Conservation (phyloP, 2,888 invertebrate genomes). For the Agrotis ipsilon region DNA sequence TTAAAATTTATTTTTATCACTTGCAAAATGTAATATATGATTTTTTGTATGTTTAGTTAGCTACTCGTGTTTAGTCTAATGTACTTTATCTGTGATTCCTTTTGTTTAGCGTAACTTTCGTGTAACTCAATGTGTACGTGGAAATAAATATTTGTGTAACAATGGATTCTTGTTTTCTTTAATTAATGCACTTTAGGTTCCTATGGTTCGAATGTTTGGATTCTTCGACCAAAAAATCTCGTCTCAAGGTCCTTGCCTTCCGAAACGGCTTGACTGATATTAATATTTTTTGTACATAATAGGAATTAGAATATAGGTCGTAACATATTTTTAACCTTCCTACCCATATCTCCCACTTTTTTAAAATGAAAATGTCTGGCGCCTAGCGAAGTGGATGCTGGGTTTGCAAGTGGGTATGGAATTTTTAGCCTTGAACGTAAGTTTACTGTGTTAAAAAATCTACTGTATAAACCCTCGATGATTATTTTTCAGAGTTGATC, state of each 20-base stretch:
- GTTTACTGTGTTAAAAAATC: background rate
- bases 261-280: no score
- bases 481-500: background rate
- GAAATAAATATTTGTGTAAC: conserved; percentile 88
- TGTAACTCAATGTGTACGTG: conserved; percentile 85
- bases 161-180: conserved; percentile 65
- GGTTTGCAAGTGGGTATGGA: no score
- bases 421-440: background rate
- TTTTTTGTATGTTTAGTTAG: conserved; percentile 59
- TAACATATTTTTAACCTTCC: no score
- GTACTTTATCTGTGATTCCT: conserved; percentile 89
- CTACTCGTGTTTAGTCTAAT: conserved; percentile 70
- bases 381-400: no score
- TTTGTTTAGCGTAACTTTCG: conserved; percentile 81
- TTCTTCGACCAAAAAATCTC: no score
- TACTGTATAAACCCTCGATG: no score
- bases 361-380: no score
- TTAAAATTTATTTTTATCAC: conserved; percentile 59
- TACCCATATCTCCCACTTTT: no score
- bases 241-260: no score
- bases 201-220: background rate
- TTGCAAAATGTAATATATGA: conserved; percentile 65
- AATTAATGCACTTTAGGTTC: background rate
- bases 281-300: no score
- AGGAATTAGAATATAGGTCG: no score